These are phyloP conservation scores for Spodoptera exigua DNA, from an alignment of 2,888 invertebrate species.

Conservation along the genomic window DNA sequence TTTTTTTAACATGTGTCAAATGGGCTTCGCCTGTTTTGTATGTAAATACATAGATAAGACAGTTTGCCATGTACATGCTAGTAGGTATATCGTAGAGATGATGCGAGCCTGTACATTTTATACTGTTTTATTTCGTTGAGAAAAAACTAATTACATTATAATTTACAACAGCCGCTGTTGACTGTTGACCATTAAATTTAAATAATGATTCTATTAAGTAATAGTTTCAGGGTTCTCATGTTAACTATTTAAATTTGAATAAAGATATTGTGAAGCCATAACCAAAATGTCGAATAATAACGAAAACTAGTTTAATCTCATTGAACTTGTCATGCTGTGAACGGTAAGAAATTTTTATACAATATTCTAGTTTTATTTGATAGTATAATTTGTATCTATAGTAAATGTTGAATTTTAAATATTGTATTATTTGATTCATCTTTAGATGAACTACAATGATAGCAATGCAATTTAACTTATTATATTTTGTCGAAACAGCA, in stretches of 20 bases:
- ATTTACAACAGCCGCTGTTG: background rate
- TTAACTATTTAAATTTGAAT: background rate
- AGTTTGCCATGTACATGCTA: slow-evolving; percentile 21
- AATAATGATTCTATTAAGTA: background rate
- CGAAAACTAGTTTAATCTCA: background rate
- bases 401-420: no score
- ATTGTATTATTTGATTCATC: no score
- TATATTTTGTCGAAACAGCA: no score
- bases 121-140: slow-evolving; percentile 7
- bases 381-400: background rate
- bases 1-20: slow-evolving; percentile 59
- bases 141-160: background rate
- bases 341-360: background rate
- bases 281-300: background rate
- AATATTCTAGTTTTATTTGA: slow-evolving; percentile 8
- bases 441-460: no score
- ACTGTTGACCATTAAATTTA: background rate
- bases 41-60: slow-evolving; percentile 39
- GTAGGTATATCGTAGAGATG: slow-evolving; percentile 8
- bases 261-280: background rate
- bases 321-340: background rate
- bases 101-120: background rate
- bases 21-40: slow-evolving; percentile 39
- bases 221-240: slow-evolving; percentile 5
- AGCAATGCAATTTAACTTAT: no score